These are phyloP conservation scores for Lagria hirta DNA, from an alignment of 2,888 invertebrate species.

Conservation along the genomic window DNA sequence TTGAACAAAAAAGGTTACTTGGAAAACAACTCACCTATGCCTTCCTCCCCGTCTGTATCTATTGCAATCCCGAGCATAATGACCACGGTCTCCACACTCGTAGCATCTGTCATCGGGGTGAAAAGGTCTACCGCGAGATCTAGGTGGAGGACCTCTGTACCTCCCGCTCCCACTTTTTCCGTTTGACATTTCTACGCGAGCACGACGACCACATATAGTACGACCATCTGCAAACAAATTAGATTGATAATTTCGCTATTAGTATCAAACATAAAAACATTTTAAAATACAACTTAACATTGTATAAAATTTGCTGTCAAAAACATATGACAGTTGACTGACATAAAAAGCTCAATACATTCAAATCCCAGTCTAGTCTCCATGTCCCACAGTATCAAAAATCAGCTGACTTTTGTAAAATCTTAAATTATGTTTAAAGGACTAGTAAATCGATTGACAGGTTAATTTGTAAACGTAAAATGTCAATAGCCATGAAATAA, in stretches of 20 bases:
- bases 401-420: too few relatives aligned
- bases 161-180: conserved; percentile 66
- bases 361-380: too few relatives aligned
- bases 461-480: too few relatives aligned
- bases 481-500: too few relatives aligned
- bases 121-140: conserved; percentile 70
- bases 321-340: too few relatives aligned
- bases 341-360: too few relatives aligned
- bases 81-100: conserved; percentile 91
- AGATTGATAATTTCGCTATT: conserved; percentile 1
- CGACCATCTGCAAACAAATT: conserved; percentile 64
- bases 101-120: conserved; percentile 92
- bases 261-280: too few relatives aligned
- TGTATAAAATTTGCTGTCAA: too few relatives aligned
- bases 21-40: conserved; percentile 55
- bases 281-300: too few relatives aligned
- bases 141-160: conserved; percentile 61
- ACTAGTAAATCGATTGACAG: too few relatives aligned
- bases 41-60: conserved; percentile 64
- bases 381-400: too few relatives aligned
- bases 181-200: conserved; percentile 89
- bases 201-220: conserved; percentile 85
- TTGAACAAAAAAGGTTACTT: background rate
- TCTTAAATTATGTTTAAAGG: too few relatives aligned
- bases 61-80: conserved; percentile 89